Evolutionary conservation across 2,888 invertebrate genomes (phyloP), one percentile per base, ranked within the genome.

Genomic region (Pseudococcus jackbeardsleyi): DNA sequence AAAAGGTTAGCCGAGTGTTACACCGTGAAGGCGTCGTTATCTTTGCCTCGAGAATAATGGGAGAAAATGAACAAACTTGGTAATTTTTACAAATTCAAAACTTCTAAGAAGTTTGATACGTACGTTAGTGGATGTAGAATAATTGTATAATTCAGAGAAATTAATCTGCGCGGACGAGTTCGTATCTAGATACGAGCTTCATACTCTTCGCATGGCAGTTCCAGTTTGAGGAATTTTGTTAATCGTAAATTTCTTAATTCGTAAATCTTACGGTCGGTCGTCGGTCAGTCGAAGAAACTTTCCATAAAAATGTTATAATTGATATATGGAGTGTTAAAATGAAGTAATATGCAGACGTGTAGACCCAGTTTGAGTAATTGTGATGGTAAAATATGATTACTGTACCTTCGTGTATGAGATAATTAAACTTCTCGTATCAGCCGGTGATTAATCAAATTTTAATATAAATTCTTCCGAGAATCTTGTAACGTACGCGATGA

Each of bases 61-160:
- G 79, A 82, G 79, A 82, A 82, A 82, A 82, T 19, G 42, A 82
- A 82, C 79, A 72, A 72, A 72, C 72, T 64, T 17, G 72, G 72
- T 72, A 72, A 72, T 72, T 72, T 68, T 72, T 72, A 72, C 72
- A 5, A 33, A 39, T 72, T 72, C 72, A 72, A 33, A 64, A 72
- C 33, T 72, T 26, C 33, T 33, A 17, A 26, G 72, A 33, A 33
- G 33, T 17, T 72, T 72, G 72, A 33, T 72, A 4, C 39, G 26
- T 72, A 4, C 39, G 26, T 17, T 72, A 33, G 33, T 72, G 17
- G 72, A 72, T 33, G 72, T 39, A 33, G 17, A 64, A 22, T 64
- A 22, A 64, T 64, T 64, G 64, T 64, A n/a, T n/a, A 22, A 22
- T 15, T 64, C 15, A 22, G 22, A 64, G 22, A 64, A 64, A 64